phyloP scores from a whole-genome alignment of 2,888 invertebrate genomes.

The Cataglyphis cursor region DNA sequence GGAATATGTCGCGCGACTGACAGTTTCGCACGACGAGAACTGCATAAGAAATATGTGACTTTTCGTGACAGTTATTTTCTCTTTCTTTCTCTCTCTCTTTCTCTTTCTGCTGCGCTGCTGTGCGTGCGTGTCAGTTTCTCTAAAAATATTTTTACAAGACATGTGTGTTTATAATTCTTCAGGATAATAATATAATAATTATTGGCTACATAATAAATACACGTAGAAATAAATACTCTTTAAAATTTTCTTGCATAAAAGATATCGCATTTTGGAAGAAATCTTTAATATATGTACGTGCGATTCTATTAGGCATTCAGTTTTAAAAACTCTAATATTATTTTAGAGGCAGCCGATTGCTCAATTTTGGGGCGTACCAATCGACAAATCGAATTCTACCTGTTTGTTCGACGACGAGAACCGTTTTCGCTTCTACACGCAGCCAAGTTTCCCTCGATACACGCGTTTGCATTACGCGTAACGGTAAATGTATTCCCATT shows the following conservation, averaged over 20 bases:
- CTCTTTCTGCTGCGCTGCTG: neutral
- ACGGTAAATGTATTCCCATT: constrained; percentile 49
- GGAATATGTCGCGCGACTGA: constrained; percentile 46
- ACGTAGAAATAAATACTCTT: too few relatives aligned
- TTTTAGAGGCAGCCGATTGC: constrained; percentile 58
- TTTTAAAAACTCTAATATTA: neutral
- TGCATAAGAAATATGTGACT: constrained; percentile 25
- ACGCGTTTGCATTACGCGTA: constrained; percentile 49
- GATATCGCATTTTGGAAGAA: neutral
- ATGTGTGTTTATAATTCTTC: neutral
- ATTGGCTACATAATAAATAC: neutral
- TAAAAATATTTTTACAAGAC: neutral
- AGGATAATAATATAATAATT: neutral
- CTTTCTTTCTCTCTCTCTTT: neutral
- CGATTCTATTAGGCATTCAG: neutral
- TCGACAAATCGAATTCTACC: constrained; percentile 76
- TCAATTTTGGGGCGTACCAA: constrained; percentile 72
- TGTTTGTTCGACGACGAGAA: constrained; percentile 70
- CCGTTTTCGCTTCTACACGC: constrained; percentile 57
- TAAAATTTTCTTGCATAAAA: neutral
- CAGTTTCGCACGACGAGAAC: constrained; percentile 22
- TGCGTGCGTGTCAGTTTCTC: neutral
- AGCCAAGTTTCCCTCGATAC: constrained; percentile 42
- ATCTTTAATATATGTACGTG: neutral
- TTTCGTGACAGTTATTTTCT: constrained; percentile 2